Evolutionary conservation across 1,140 invertebrate species (phyloP), one percentile per base, ranked within the genome.

Genomic region (Nautilus pompilius): DNA sequence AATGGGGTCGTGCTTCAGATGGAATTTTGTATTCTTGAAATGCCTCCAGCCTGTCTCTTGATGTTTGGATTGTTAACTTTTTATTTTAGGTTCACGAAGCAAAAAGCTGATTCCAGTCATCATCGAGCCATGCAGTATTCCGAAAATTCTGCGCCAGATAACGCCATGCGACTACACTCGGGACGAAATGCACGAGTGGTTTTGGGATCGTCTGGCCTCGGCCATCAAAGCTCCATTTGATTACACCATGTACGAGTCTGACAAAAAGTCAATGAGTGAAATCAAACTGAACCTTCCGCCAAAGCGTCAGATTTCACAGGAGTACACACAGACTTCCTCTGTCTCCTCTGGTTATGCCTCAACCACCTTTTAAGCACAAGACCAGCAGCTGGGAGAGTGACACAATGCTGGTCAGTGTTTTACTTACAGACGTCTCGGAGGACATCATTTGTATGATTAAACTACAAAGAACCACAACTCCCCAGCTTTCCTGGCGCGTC

Each of bases 161-260:
- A 74, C 80, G 3, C 74, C 76, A 53, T 80, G 82, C 71, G 80
- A 84, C 67, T 82, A 75, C 65, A 82, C 80, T 24, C 77, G 75
- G 53, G 57, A 66, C 29, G 73, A 76, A 53, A 41, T 78, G 28
- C 68, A 71, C 36, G 79, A 79, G 22, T 83, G 82, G 82, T 74
- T 78, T 55, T 82, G 81, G 82, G 69, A 71, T 2, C 65, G 76
- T 51, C 69, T 83, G 2, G 74, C 77, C 1, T 68, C 63, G 22
- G 79, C 82, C 5, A 70, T 83, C 6, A 69, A 67, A 48, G 73
- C 70, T 30, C 70, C 70, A 0, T 51, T 79, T 3, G 67, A 72
- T 24, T 60, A 65, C 22, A 34, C 56, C 54, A 59, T 56, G 3
- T 62, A 56, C n/a, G 48, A 24, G 26, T 62, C 13, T 13, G 34